Base-by-base conservation (phyloP, 2,888 invertebrate genomes). In the Metellina segmentata region DNA sequence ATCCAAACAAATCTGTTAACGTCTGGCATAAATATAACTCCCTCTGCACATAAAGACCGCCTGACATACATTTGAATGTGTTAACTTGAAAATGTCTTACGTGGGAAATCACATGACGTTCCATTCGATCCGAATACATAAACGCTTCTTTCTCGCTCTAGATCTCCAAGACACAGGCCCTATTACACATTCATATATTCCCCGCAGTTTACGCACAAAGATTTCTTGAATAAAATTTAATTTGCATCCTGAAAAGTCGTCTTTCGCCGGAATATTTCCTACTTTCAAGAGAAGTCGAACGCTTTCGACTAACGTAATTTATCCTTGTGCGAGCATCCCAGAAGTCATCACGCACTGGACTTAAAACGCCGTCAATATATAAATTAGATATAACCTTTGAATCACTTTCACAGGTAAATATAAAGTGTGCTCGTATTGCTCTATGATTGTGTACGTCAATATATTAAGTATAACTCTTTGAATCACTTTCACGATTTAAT, bases 121-220 rank as follows among this genome's bases (percentile, higher is more conserved):
- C 6, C 61, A 61, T 5, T 16, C 61, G 5, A 16, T 7, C 61
- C 9, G 61, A 61, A 61, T 61, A n/a, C 77, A 77, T 77, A 77
- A 77, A 77, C 19, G 48, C 16, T 77, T 77, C 77, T 74, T 74
- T 74, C 61, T 61, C 61, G 61, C 61, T 16, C 13, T 9, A 34
- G 61, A 16, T 61, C 61, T 61, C 9, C 34, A 4, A 77, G 77
- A 49, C 77, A 51, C 77, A n/a, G 16, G 48, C 51, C 7, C 51
- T 51, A 82, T 82, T 82, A 82, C 72, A 19, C 71, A 86, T 86
- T 86, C 86, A 86, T 78, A 70, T 69, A 86, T 51, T 86, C 77
- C 34, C 16, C 49, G 49, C 49, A 69, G 69, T 69, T 51, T 52
- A 19, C 16, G 20, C 61, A 61, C 16, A 69, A 86, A 78, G 86